phyloP scores from a whole-genome alignment of 2,888 invertebrate genomes.

The Suillia variegata region DNA sequence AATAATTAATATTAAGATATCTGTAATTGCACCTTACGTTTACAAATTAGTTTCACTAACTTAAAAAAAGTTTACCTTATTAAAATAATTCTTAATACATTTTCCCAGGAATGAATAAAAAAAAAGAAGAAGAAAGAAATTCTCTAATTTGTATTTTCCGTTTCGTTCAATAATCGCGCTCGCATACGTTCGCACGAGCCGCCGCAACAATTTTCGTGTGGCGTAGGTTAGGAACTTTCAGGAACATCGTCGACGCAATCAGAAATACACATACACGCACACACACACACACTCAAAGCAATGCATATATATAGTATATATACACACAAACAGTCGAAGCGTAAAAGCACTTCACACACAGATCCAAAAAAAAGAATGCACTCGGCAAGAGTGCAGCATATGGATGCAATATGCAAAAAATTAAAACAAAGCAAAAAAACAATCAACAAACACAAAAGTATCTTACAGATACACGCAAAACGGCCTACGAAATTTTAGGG shows the following conservation, averaged over 20 bases:
- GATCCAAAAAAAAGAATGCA: not conserved
- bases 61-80: no score
- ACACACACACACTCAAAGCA: constrained; percentile 13
- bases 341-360: constrained; percentile 2
- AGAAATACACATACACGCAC: constrained; percentile 19
- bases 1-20: no score
- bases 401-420: not conserved
- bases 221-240: constrained; percentile 39
- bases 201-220: constrained; percentile 30
- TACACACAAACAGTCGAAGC: constrained; percentile 7
- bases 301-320: not conserved
- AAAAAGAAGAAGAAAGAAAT: no score
- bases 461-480: not conserved
- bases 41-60: no score
- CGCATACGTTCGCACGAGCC: no score
- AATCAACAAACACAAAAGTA: not conserved
- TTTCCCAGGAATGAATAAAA: no score
- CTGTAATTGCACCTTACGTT: no score
- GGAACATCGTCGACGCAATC: constrained; percentile 16
- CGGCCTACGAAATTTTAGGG: no score
- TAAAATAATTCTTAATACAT: no score
- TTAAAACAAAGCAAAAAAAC: not conserved
- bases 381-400: not conserved
- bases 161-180: not conserved
- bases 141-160: no score